Evolutionary conservation across 2,797 vertebrate genomes (phyloP).

Genomic region (Helarctos malayanus): DNA sequence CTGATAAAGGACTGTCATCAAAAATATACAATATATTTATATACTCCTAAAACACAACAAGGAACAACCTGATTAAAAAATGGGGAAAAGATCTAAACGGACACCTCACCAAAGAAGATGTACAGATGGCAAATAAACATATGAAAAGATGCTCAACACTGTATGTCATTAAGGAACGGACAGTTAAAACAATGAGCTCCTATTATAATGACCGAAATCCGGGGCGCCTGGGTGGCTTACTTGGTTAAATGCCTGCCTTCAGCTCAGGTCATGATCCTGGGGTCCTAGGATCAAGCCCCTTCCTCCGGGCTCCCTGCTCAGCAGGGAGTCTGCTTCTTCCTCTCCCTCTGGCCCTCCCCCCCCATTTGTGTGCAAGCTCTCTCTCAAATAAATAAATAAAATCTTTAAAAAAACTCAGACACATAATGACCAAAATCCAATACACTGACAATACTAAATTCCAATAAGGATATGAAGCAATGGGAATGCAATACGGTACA

Average conservation of each 20-base stretch:
- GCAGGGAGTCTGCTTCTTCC: not conserved
- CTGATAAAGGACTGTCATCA: not conserved
- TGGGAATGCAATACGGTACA: not conserved
- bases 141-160: not conserved
- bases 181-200: not conserved
- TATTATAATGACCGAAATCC: not conserved
- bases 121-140: not conserved
- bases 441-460: not conserved
- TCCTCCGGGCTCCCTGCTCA: too few relatives aligned
- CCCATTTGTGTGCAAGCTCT: not conserved
- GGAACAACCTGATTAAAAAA: not conserved
- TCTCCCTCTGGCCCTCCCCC: not conserved
- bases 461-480: not conserved
- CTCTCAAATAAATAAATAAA: not conserved
- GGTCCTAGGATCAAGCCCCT: too few relatives aligned
- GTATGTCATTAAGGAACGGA: not conserved
- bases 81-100: not conserved
- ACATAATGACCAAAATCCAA: not conserved
- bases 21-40: not conserved
- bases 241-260: too few relatives aligned
- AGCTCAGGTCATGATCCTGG: too few relatives aligned
- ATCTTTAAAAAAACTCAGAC: too few relatives aligned
- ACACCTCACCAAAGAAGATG: not conserved
- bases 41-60: not conserved
- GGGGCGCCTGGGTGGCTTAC: too few relatives aligned